Evolutionary conservation across 2,888 invertebrate species (phyloP).

Genomic region (Torymus auratus): DNA sequence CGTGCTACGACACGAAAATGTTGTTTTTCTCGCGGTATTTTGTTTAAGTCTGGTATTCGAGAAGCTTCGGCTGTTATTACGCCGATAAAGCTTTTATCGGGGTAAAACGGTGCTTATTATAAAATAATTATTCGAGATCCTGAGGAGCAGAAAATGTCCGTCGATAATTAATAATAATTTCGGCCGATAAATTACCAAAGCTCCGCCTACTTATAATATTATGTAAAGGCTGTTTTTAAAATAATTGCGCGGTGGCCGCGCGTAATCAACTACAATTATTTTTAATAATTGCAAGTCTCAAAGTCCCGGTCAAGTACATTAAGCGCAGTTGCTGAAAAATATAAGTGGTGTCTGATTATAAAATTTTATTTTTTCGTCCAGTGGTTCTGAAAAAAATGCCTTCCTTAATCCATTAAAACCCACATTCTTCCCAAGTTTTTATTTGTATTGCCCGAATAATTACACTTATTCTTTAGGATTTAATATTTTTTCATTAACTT

Average conservation of each 20-base stretch:
- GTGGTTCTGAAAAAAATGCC: too few species aligned
- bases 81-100: conserved; percentile 10
- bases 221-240: conserved; percentile 33
- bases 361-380: conserved; percentile 22
- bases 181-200: conserved; percentile 7
- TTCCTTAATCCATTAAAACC: too few species aligned
- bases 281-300: conserved; percentile 44
- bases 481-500: too few species aligned
- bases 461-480: too few species aligned
- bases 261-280: conserved; percentile 43
- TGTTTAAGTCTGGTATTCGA: not conserved
- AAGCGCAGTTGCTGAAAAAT: conserved; percentile 31
- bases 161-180: conserved; percentile 39
- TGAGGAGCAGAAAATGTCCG: not conserved
- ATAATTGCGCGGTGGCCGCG: conserved; percentile 17
- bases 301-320: conserved; percentile 28
- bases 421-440: too few species aligned
- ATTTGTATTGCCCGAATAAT: too few species aligned
- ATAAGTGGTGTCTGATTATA: conserved; percentile 32
- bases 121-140: conserved; percentile 14
- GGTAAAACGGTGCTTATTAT: not conserved
- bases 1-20: conserved; percentile 3
- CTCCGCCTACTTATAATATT: conserved; percentile 15
- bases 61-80: not conserved
- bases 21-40: conserved; percentile 2